Base-by-base conservation (phyloP, 2,113 vertebrate species). In the Alethe diademata region DNA sequence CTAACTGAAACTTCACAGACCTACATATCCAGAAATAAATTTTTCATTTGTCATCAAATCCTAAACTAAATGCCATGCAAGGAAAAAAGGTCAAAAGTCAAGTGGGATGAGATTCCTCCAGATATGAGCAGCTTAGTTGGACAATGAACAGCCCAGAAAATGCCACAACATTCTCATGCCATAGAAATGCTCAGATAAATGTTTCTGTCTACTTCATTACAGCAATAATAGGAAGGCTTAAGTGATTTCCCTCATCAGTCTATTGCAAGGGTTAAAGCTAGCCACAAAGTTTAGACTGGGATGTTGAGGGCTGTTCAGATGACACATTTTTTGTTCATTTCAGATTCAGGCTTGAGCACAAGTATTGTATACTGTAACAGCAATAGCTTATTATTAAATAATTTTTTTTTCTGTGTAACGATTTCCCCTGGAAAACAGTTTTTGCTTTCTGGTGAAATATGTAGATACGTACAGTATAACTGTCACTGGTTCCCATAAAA, bases 21-120 rank as follows among this genome's bases (percentile, higher is more conserved):
- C 33, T 45, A 8, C 50, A 54, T 35, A 93, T 79, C 42, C 81
- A 82, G 87, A 79, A 92, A 73, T 72, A 81, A 31, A 3, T 14
- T 58, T 76, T 70, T 20, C 53, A 40, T 85, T 85, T 90, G 56
- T 79, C 54, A 58, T 65, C 12, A 91, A 93, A 92, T 78, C 76
- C 61, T 43, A 85, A 90, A 65, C 24, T 38, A 94, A 94, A 96
- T 91, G 62, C 54, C 71, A 67, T 1, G 20, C 5, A 6, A 61
- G 33, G 31, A 48, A 62, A 67, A 87, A 91, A 85, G 74, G 90
- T 83, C 64, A 94, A 62, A 93, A 94, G 35, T 50, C n/a, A 88
- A 51, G 42, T 8, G 33, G 40, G 19, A 65, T 57, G 9, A 4
- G 23, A 54, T 38, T 89, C 78, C 19, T 81, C 42, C 60, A 83